A percentile compares a stretch with the other conserved stretches of the same genome.
phyloP scores from a whole-genome alignment of 2,797 vertebrate genomes.

The Trichosurus vulpecula region DNA sequence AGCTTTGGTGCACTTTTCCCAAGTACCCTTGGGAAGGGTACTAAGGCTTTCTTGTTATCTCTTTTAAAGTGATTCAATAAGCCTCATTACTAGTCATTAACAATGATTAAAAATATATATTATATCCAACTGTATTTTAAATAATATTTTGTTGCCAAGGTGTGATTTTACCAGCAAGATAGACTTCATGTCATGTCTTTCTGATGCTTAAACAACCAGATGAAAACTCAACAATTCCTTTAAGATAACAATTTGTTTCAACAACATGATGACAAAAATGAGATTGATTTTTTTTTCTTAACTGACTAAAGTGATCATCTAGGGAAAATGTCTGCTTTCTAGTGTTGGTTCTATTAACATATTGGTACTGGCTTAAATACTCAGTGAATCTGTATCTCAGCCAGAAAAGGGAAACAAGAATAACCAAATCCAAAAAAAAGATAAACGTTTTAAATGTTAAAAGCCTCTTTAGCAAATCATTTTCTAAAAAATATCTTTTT shows the following conservation, averaged over 20 bases:
- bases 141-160: slow-evolving; percentile 69
- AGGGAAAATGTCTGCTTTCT: slow-evolving; percentile 40
- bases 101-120: slow-evolving; percentile 51
- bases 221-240: slow-evolving; percentile 60
- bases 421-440: slow-evolving; percentile 25
- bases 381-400: background rate
- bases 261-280: slow-evolving; percentile 17
- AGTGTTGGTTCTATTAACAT: background rate
- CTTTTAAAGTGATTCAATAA: slow-evolving; percentile 61
- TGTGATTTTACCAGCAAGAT: slow-evolving; percentile 57
- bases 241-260: slow-evolving; percentile 43
- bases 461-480: background rate
- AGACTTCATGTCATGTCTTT: slow-evolving; percentile 59
- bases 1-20: slow-evolving; percentile 25
- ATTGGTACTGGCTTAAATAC: background rate
- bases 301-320: slow-evolving; percentile 15
- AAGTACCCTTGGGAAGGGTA: background rate
- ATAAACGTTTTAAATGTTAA: background rate
- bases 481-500: background rate
- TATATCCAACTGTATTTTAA: slow-evolving; percentile 56
- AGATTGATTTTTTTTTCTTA: slow-evolving; percentile 54
- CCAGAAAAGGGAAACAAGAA: background rate
- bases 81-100: slow-evolving; percentile 56
- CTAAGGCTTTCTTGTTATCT: slow-evolving; percentile 24
- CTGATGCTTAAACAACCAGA: slow-evolving; percentile 64